Percentiles rank a stretch among this genome's conserved stretches.
Conservation (phyloP, 2,797 vertebrate genomes). For the Melanotaenia trifasciata region DNA sequence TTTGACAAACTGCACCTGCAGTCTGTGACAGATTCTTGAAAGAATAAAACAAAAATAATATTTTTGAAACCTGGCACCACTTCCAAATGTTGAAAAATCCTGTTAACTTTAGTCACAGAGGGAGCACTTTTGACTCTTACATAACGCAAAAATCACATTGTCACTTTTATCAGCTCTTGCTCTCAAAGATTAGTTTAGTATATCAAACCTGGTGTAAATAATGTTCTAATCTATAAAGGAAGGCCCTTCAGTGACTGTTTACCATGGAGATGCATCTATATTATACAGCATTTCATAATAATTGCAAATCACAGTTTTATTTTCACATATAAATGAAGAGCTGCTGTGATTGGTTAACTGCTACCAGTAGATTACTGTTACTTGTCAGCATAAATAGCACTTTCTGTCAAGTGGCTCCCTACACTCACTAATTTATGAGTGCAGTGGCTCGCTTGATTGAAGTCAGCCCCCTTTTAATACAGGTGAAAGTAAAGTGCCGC, state of each 20-base stretch:
- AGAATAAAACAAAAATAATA: neutral
- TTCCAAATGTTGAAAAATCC: neutral
- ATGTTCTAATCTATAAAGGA: neutral
- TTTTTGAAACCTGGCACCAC: neutral
- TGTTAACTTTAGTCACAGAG: neutral
- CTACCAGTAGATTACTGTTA: neutral
- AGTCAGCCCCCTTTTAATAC: neutral
- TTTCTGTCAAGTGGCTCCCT: neutral
- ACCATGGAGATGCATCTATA: neutral
- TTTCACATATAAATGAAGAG: neutral
- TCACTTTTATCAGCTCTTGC: neutral
- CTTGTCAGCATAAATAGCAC: conserved; percentile 1
- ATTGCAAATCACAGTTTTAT: neutral
- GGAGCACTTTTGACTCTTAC: neutral
- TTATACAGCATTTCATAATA: neutral
- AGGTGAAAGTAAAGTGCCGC: neutral
- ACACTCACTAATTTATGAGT: neutral
- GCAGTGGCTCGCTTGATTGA: neutral
- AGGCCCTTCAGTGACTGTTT: neutral
- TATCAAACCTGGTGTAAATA: neutral
- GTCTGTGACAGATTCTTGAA: conserved; percentile 6
- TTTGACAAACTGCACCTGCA: conserved; percentile 5
- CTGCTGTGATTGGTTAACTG: neutral
- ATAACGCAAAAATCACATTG: neutral
- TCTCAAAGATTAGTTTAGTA: neutral